phyloP scores from a whole-genome alignment of 2,797 vertebrate species.

The Propithecus deckenii region DNA sequence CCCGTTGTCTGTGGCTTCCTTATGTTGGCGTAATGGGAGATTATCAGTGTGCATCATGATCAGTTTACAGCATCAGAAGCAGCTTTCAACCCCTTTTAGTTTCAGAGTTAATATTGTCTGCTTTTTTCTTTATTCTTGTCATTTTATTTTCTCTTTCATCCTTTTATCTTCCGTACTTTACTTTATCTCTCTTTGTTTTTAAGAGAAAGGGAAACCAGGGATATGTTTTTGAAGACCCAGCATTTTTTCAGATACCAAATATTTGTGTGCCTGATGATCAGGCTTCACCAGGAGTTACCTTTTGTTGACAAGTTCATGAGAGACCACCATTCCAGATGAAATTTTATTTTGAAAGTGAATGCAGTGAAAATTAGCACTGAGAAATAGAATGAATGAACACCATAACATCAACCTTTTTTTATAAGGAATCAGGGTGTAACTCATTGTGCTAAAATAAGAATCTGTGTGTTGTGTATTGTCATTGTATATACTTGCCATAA shows the following conservation, averaged over 20 bases:
- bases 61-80: background rate
- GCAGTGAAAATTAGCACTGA: background rate
- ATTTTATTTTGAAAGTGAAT: constrained; percentile 14
- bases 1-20: background rate
- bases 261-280: background rate
- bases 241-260: background rate
- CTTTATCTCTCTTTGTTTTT: background rate
- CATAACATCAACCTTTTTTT: background rate
- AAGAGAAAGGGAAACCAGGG: background rate
- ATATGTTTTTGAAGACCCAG: background rate
- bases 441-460: background rate
- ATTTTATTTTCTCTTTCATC: background rate
- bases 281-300: background rate
- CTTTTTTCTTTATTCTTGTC: background rate
- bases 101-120: background rate
- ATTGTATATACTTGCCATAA: background rate
- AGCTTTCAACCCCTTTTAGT: background rate
- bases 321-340: background rate
- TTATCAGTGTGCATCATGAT: background rate
- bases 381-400: background rate
- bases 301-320: background rate
- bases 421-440: background rate
- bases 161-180: background rate
- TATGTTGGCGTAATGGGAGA: constrained; percentile 5
- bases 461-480: background rate